A percentile compares a stretch with the other conserved stretches of the same genome.
Conservation (phyloP, 2,113 vertebrate genomes). For the Leptodactylus fuscus region DNA sequence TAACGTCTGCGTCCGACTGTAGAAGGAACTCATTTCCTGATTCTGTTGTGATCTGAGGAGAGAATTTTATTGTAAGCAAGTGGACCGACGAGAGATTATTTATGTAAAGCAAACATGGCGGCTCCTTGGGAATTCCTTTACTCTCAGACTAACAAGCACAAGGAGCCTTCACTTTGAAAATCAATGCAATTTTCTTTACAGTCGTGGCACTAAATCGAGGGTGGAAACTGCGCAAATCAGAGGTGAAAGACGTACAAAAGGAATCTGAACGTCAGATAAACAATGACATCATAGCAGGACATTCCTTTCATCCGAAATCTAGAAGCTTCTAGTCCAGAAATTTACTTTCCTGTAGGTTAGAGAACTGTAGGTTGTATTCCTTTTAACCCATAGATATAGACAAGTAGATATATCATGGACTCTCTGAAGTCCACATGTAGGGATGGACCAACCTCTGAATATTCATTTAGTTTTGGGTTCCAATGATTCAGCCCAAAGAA, state of each 20-base stretch:
- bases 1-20: slow-evolving; percentile 83
- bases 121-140: slow-evolving; percentile 10
- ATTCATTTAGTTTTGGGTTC: too few relatives aligned
- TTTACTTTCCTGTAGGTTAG: too few relatives aligned
- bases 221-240: neutral
- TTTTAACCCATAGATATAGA: too few relatives aligned
- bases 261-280: neutral
- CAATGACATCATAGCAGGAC: neutral
- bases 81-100: slow-evolving; percentile 50
- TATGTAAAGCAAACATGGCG: slow-evolving; percentile 51
- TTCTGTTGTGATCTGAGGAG: slow-evolving; percentile 80
- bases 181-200: slow-evolving; percentile 1
- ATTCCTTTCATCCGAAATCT: neutral
- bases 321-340: neutral
- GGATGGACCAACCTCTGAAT: too few relatives aligned
- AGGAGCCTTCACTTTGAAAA: slow-evolving; percentile 9
- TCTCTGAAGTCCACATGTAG: too few relatives aligned
- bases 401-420: too few relatives aligned
- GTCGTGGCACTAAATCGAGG: neutral
- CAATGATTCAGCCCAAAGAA: too few relatives aligned
- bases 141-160: slow-evolving; percentile 8
- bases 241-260: neutral
- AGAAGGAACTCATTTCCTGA: slow-evolving; percentile 86
- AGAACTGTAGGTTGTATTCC: too few relatives aligned
- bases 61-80: slow-evolving; percentile 67